These are phyloP conservation scores for Meteorus sp. DNA, from an alignment of 1,140 invertebrate genomes.

Conservation along the genomic window DNA sequence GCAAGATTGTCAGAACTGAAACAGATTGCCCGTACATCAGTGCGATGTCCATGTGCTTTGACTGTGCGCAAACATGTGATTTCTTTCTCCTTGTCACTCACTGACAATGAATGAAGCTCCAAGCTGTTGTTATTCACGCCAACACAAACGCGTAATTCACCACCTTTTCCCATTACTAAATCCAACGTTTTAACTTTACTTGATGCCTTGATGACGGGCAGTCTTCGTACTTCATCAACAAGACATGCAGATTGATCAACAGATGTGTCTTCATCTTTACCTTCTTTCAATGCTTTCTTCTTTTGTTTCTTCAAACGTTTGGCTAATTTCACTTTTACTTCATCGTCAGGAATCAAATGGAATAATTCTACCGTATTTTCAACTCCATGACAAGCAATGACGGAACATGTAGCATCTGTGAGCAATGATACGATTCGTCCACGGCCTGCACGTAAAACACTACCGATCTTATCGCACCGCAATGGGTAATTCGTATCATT, in stretches of 20 bases:
- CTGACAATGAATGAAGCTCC: constrained; percentile 65
- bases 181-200: constrained; percentile 73
- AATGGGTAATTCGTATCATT: constrained; percentile 66
- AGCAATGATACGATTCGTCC: constrained; percentile 73
- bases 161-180: constrained; percentile 67
- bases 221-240: constrained; percentile 74
- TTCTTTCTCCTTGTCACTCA: constrained; percentile 60
- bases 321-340: constrained; percentile 67
- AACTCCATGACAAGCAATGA: constrained; percentile 82
- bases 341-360: constrained; percentile 73
- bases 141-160: constrained; percentile 69
- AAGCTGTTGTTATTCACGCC: constrained; percentile 70
- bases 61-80: constrained; percentile 55
- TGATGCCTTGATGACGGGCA: constrained; percentile 67
- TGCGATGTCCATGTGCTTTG: constrained; percentile 77
- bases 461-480: constrained; percentile 73
- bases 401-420: constrained; percentile 66
- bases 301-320: constrained; percentile 79
- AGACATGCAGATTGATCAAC: constrained; percentile 52
- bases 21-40: constrained; percentile 81
- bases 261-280: constrained; percentile 44
- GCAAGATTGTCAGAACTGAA: constrained; percentile 91
- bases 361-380: constrained; percentile 85
- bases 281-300: constrained; percentile 64
- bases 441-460: constrained; percentile 73